Evolutionary conservation across 2,113 vertebrate species (phyloP).

Genomic region (Rattus rattus): DNA sequence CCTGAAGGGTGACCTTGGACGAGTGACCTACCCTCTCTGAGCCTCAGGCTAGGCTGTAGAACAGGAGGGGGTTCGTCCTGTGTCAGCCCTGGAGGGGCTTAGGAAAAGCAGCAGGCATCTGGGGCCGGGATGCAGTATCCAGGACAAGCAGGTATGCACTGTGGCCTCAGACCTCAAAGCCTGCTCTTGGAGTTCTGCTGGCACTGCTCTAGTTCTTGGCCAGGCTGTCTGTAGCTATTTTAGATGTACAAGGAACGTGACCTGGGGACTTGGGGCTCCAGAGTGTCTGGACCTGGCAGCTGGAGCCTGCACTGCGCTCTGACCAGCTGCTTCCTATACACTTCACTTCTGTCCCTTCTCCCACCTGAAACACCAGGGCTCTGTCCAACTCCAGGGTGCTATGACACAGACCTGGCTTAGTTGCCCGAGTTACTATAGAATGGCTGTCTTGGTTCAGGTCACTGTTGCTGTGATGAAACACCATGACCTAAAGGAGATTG

Average conservation of each 20-base stretch:
- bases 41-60: background rate
- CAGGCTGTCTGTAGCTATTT: conserved; percentile 82
- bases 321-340: conserved; percentile 74
- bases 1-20: conserved; percentile 34
- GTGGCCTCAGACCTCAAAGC: conserved; percentile 60
- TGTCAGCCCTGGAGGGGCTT: no score
- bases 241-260: conserved; percentile 39
- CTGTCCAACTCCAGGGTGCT: background rate
- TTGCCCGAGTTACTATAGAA: background rate
- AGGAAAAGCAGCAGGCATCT: background rate
- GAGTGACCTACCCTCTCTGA: conserved; percentile 28
- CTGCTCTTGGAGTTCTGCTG: conserved; percentile 73
- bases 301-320: conserved; percentile 69
- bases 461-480: background rate
- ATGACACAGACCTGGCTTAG: background rate
- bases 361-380: background rate
- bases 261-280: conserved; percentile 62
- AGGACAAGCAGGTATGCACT: fast-evolving
- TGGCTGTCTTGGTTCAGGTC: background rate
- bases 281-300: conserved; percentile 81
- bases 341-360: conserved; percentile 61
- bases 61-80: background rate
- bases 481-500: background rate
- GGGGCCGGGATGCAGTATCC: background rate
- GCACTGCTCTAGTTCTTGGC: conserved; percentile 58